phyloP scores from a whole-genome alignment of 2,113 vertebrate species.

The Mellivora capensis region DNA sequence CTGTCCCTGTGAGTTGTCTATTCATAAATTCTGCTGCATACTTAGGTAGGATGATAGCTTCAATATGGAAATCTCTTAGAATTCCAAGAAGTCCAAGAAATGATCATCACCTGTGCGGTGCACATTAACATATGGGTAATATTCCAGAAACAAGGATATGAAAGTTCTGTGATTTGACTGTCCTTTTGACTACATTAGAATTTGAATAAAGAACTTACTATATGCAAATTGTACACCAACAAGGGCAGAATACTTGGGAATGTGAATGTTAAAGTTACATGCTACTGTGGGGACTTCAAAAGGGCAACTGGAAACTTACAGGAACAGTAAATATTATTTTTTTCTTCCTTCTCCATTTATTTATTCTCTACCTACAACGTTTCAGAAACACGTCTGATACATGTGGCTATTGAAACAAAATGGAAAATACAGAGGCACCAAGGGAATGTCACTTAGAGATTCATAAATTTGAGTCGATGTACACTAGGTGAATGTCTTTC shows the following conservation, averaged over 20 bases:
- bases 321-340: background rate
- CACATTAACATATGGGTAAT: background rate
- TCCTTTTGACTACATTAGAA: background rate
- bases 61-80: slow-evolving; percentile 1
- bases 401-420: background rate
- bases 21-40: background rate
- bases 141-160: background rate
- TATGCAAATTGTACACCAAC: background rate
- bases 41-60: background rate
- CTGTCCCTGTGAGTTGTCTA: background rate
- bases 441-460: background rate
- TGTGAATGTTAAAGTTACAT: background rate
- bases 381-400: background rate
- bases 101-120: background rate
- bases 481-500: background rate
- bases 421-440: background rate
- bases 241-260: background rate
- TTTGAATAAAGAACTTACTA: background rate
- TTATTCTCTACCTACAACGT: background rate
- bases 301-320: background rate
- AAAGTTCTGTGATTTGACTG: background rate
- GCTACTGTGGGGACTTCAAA: background rate
- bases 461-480: background rate
- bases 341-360: too few species aligned
- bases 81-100: background rate